phyloP scores from a whole-genome alignment of 2,113 vertebrate species.

The Phalacrocorax pelagicus region DNA sequence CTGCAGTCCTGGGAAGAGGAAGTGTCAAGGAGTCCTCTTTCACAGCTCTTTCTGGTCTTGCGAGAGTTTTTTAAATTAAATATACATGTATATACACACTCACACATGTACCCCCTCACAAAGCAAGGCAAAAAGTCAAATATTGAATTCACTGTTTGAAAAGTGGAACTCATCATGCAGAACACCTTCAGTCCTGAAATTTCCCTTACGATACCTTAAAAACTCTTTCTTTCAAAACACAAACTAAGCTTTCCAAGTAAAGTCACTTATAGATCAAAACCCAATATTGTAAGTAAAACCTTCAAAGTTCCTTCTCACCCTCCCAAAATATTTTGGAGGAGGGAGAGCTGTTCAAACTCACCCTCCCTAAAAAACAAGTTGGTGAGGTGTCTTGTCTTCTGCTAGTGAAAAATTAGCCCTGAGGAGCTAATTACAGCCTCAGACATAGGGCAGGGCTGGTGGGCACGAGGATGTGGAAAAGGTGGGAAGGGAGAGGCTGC shows the following conservation, averaged over 20 bases:
- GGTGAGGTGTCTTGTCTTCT: neutral
- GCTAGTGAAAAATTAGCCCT: neutral
- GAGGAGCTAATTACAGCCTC: neutral
- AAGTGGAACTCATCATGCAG: neutral
- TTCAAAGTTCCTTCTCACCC: neutral
- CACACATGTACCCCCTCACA: neutral
- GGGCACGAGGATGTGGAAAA: neutral
- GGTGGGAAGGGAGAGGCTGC: neutral
- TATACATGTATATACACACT: neutral
- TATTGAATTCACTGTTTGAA: neutral
- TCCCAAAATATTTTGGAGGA: neutral
- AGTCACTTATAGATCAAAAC: neutral
- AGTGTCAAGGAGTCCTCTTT: neutral
- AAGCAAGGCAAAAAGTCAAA: neutral
- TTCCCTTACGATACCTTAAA: neutral
- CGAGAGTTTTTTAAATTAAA: neutral
- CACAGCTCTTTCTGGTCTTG: neutral
- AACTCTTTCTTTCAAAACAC: neutral
- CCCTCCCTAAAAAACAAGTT: neutral
- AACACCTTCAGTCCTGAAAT: neutral
- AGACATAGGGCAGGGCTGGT: neutral
- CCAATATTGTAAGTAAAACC: neutral
- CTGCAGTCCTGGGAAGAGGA: neutral
- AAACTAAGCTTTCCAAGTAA: neutral
- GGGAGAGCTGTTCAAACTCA: neutral